A percentile compares a stretch with the other conserved stretches of the same genome.
Conservation (phyloP, 2,113 vertebrate genomes). For the Crypturellus undulatus region DNA sequence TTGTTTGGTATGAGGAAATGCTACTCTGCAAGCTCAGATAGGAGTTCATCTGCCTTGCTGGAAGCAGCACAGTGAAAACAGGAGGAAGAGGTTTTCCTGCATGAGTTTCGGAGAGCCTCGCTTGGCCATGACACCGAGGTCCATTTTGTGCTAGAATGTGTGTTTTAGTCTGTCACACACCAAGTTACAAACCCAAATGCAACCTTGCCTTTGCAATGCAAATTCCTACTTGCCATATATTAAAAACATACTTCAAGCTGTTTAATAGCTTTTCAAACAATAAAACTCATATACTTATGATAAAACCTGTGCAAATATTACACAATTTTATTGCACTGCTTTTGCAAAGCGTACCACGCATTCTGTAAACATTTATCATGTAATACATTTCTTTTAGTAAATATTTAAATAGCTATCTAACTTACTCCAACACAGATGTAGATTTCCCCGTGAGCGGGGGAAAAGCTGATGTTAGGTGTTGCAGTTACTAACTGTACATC, state of each 20-base stretch:
- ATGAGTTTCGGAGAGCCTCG: neutral
- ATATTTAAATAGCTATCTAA: conserved; percentile 43
- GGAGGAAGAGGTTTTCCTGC: neutral
- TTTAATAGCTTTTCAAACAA: neutral
- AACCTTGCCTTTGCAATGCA: neutral
- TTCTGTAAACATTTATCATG: conserved; percentile 43
- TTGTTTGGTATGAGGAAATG: neutral
- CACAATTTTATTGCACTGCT: neutral
- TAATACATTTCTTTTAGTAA: conserved; percentile 61
- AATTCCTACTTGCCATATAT: neutral
- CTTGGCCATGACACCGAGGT: neutral
- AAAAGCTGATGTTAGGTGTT: conserved; percentile 9
- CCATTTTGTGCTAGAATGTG: neutral
- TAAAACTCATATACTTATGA: neutral
- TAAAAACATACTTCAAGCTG: neutral
- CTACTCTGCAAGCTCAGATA: neutral
- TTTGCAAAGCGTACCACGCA: neutral
- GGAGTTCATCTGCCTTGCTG: neutral
- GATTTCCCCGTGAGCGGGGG: neutral
- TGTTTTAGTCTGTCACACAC: neutral
- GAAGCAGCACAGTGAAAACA: neutral
- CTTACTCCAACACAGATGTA: conserved; percentile 45
- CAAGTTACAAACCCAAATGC: neutral
- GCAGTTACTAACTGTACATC: neutral
- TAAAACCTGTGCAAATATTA: neutral